Evolutionary conservation across 2,888 invertebrate species (phyloP).

Genomic region (Mycalesis mineus): DNA sequence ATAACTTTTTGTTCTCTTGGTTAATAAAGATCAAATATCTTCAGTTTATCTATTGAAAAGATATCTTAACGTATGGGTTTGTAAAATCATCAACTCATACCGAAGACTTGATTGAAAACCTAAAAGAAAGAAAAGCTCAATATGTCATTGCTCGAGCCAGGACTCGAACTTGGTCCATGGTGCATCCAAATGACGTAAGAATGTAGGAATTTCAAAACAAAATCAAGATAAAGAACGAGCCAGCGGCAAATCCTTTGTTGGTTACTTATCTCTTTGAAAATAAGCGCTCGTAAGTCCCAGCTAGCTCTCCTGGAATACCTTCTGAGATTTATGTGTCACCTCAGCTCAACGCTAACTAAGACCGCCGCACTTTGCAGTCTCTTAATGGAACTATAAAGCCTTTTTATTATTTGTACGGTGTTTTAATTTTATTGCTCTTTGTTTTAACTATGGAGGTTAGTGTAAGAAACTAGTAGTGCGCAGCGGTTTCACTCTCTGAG

Average conservation of each 20-base stretch:
- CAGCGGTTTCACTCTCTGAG: too few relatives aligned
- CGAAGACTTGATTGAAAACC: too few relatives aligned
- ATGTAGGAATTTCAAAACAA: too few relatives aligned
- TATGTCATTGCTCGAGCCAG: too few relatives aligned
- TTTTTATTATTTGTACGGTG: constrained; percentile 9
- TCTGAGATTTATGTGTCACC: constrained; percentile 63
- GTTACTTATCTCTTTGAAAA: constrained; percentile 56
- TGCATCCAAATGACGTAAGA: too few relatives aligned
- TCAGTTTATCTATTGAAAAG: too few relatives aligned
- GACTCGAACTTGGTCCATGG: too few relatives aligned
- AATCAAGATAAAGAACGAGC: constrained; percentile 20
- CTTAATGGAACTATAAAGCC: constrained; percentile 18
- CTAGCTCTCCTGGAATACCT: constrained; percentile 45
- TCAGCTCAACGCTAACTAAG: constrained; percentile 43
- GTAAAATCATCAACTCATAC: too few relatives aligned
- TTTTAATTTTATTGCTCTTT: constrained; percentile 5
- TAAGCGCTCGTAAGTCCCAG: constrained; percentile 45
- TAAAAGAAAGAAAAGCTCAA: too few relatives aligned
- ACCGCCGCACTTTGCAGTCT: constrained; percentile 32
- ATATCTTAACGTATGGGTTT: too few relatives aligned
- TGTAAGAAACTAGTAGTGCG: background rate
- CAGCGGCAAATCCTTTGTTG: constrained; percentile 22
- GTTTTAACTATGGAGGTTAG: background rate
- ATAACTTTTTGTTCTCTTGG: too few relatives aligned
- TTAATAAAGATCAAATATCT: too few relatives aligned